Conservation (phyloP, 2,888 invertebrate genomes). For the Lycocerus yunnanus region DNA sequence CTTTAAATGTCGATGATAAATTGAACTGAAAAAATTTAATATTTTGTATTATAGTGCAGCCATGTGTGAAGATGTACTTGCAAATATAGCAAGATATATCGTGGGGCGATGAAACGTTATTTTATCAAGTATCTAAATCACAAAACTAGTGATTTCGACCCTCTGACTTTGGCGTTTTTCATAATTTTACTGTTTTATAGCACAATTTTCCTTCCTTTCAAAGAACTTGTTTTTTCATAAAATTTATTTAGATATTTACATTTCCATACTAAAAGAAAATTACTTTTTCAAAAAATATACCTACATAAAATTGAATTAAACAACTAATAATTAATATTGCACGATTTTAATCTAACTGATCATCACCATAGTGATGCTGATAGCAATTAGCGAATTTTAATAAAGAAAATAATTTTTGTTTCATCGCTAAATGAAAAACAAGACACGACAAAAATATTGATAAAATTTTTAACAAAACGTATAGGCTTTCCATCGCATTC, state of each 20-base stretch:
- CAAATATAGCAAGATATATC: neutral
- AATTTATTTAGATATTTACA: slow-evolving; percentile 8
- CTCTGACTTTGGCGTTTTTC: slow-evolving; percentile 15
- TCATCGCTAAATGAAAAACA: no score
- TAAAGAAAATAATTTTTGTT: neutral
- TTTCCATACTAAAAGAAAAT: neutral
- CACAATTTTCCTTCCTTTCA: slow-evolving; percentile 12
- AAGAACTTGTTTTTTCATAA: slow-evolving; percentile 8
- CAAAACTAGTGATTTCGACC: neutral
- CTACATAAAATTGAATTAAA: neutral
- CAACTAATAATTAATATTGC: neutral
- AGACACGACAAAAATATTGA: no score
- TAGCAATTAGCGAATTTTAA: neutral
- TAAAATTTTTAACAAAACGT: no score
- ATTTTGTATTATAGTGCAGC: neutral
- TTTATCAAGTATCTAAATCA: neutral
- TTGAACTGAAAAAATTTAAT: neutral
- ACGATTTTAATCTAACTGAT: neutral
- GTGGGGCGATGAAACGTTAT: neutral
- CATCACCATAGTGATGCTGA: neutral
- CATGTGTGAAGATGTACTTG: neutral
- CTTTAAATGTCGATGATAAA: neutral
- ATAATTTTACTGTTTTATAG: slow-evolving; percentile 23
- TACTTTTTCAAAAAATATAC: neutral
- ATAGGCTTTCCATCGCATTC: no score